A percentile compares a stretch with the other conserved stretches of the same genome.
These are phyloP conservation scores for Mamestra configurata DNA, from an alignment of 1,140 invertebrate species.

Conservation along the genomic window DNA sequence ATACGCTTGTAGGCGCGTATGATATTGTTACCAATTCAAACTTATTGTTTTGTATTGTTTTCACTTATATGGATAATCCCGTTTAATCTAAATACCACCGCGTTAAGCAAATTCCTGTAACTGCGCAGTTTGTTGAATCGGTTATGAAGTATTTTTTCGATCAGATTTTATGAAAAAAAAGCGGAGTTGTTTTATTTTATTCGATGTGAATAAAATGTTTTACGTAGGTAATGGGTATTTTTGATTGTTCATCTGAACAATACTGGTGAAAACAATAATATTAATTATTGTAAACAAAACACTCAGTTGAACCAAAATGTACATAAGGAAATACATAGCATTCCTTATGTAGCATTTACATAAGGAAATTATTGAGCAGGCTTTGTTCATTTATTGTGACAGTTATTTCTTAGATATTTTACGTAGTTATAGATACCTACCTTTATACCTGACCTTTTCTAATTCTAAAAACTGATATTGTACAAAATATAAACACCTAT, in stretches of 20 bases:
- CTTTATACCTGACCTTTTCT: no score
- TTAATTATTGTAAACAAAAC: no score
- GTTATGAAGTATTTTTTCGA: neutral
- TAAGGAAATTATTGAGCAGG: no score
- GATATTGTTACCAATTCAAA: constrained; percentile 52
- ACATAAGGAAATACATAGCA: no score
- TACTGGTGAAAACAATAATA: neutral
- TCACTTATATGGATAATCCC: constrained; percentile 27
- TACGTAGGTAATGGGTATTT: neutral
- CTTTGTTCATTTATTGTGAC: no score
- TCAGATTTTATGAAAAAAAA: neutral
- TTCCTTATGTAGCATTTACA: no score
- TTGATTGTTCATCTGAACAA: neutral
- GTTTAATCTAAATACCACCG: neutral
- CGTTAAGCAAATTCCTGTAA: neutral
- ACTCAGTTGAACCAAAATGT: no score
- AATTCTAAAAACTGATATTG: no score
- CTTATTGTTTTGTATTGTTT: constrained; percentile 31
- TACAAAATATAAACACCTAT: neutral
- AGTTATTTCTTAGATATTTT: no score
- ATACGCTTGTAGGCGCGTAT: constrained; percentile 37
- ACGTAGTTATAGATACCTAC: no score
- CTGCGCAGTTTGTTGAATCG: neutral
- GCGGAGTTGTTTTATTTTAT: neutral
- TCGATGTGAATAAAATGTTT: neutral